phyloP scores from a whole-genome alignment of 2,888 invertebrate genomes.

The Pammene fasciana region DNA sequence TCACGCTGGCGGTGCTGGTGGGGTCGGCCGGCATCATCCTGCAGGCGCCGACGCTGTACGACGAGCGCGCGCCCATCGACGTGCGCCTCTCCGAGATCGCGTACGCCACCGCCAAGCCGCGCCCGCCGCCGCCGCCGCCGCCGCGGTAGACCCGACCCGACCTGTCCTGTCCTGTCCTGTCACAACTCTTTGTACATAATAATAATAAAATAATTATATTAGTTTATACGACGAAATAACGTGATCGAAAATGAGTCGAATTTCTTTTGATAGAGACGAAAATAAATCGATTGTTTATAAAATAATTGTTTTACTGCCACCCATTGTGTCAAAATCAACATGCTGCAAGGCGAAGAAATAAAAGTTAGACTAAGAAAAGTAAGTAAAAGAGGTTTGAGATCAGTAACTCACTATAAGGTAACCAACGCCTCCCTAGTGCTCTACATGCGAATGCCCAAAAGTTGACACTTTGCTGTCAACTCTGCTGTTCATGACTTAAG shows the following conservation, averaged over 20 bases:
- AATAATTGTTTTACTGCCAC: conserved; percentile 39
- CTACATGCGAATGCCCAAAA: no score
- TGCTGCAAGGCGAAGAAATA: no score
- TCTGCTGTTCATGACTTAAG: no score
- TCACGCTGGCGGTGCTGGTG: conserved; percentile 96
- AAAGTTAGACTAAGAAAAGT: no score
- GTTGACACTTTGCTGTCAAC: no score
- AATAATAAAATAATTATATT: conserved; percentile 68
- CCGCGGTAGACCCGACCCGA: conserved; percentile 55
- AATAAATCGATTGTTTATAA: conserved; percentile 73
- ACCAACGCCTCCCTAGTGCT: no score
- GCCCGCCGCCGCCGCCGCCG: conserved; percentile 71
- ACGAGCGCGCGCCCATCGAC: conserved; percentile 94
- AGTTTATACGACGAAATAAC: conserved; percentile 76
- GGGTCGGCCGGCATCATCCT: conserved; percentile 97
- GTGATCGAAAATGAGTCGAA: conserved; percentile 74
- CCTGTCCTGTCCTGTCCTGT: conserved; percentile 41
- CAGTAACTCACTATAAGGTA: no score
- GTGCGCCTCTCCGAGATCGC: conserved; percentile 95
- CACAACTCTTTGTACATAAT: conserved; percentile 59
- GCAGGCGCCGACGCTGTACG: conserved; percentile 97
- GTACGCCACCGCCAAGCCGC: conserved; percentile 93
- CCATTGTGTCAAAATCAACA: no score
- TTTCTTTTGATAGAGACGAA: conserved; percentile 82
- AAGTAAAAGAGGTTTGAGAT: no score